Base-by-base conservation (phyloP, 1,140 invertebrate genomes). In the Hylyphantes graminicola region DNA sequence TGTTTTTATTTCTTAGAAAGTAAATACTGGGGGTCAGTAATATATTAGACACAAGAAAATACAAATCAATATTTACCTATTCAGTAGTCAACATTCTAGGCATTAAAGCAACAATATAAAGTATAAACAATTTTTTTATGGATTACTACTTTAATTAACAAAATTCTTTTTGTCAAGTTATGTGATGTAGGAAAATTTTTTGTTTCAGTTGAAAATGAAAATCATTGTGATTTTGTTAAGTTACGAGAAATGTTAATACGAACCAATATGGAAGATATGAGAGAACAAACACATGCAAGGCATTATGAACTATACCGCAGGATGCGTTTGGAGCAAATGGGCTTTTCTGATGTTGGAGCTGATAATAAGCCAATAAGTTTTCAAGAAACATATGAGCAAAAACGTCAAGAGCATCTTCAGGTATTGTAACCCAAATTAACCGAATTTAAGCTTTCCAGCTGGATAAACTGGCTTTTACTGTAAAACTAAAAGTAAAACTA, bases 241-340 rank as follows among this genome's bases (percentile, higher is more conserved):
- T 92, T 99, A 15, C 93, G 98, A 55, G 98, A 99, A 91, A 99
- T 99, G 96, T 89, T 99, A 75, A 97, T 99, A 87, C 92, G 98
- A 87, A 99, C 97, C 7, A 99, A 99, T 89, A 99, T 99, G 96
- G 97, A 99, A 91, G 97, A 99, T 90, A 95, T 99, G 93, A 92
- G 97, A 86, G 98, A 99, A 89, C 96, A 97, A 90, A 99, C 98
- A 13, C 98, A 99, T 90, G 93, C 93, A 74, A 93, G 93, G 9
- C 97, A 99, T 90, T 99, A 99, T 91, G 98, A 99, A 91, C 90
- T 98, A 2, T 99, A 99, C 90, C 93, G 98, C n/a, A 95, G 97
- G 87, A 95, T 95, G 87, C 92, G 97, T 68, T 92, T 99, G 50
- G 95, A 96, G 90, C 95, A 97, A 91, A 98, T 99, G 97, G 97